These are phyloP conservation scores for Drosophila tanythrix DNA, from an alignment of 2,888 invertebrate species.

Conservation along the genomic window DNA sequence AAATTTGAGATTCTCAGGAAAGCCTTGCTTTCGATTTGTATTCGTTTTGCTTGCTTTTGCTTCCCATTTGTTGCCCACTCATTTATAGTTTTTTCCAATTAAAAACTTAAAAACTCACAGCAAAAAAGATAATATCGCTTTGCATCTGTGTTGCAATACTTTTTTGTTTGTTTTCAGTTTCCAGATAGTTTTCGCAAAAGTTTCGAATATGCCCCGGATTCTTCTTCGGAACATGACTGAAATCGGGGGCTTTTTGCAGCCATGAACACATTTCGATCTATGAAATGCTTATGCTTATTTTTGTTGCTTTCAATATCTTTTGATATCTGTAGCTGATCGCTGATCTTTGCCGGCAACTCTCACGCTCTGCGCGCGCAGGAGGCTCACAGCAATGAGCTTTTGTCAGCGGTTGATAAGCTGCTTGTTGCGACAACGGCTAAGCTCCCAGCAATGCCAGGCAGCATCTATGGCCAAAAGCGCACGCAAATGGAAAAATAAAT, in stretches of 20 bases:
- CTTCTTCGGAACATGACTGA: not conserved
- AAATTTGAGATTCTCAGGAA: not conserved
- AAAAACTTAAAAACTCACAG: not conserved
- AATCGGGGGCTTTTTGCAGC: too few species aligned
- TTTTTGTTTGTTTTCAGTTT: not conserved
- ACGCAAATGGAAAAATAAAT: not conserved
- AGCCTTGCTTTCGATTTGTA: not conserved
- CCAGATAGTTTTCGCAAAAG: not conserved
- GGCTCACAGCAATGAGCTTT: constrained; percentile 6
- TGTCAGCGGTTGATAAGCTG: constrained; percentile 59
- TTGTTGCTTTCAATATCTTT: not conserved
- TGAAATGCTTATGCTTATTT: not conserved
- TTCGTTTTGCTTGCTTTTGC: not conserved
- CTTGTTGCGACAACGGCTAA: constrained; percentile 73
- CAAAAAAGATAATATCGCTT: not conserved
- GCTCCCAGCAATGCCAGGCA: constrained; percentile 29
- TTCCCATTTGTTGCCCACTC: not conserved
- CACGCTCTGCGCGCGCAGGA: not conserved
- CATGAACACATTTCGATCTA: not conserved
- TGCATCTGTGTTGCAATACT: not conserved
- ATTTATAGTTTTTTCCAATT: not conserved
- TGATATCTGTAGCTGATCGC: not conserved
- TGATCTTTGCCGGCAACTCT: not conserved
- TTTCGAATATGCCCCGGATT: not conserved
- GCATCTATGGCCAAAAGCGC: not conserved